Conservation (phyloP, 2,888 invertebrate genomes). For the Drosophila colorata region DNA sequence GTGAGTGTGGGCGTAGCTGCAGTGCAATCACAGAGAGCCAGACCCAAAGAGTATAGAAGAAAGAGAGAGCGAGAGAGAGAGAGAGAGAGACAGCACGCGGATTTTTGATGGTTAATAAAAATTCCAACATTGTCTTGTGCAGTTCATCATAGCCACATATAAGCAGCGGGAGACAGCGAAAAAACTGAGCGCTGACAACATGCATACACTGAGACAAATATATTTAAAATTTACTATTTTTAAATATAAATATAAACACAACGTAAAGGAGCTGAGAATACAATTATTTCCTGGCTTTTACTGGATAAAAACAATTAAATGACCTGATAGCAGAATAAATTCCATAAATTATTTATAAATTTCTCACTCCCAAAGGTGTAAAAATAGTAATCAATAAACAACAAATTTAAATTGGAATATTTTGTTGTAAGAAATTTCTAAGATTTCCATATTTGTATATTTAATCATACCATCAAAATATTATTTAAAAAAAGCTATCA, state of each 20-base stretch:
- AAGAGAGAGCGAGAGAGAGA: background rate
- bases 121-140: slow-evolving; percentile 81
- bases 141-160: slow-evolving; percentile 76
- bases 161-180: slow-evolving; percentile 32
- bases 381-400: no score
- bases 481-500: no score
- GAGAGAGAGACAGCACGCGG: slow-evolving; percentile 39
- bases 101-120: slow-evolving; percentile 83
- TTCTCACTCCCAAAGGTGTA: background rate
- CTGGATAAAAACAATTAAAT: no score
- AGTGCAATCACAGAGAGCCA: slow-evolving; percentile 15
- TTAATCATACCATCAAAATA: no score
- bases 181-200: slow-evolving; percentile 43
- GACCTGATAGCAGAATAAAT: background rate
- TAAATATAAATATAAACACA: background rate
- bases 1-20: slow-evolving; percentile 11
- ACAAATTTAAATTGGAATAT: no score
- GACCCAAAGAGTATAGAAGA: background rate
- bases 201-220: slow-evolving; percentile 43
- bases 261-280: no score
- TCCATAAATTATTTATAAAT: background rate
- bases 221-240: background rate
- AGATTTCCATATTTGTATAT: no score
- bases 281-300: no score
- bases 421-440: no score